phyloP scores from a whole-genome alignment of 2,797 vertebrate genomes.

The Glossophaga mutica region DNA sequence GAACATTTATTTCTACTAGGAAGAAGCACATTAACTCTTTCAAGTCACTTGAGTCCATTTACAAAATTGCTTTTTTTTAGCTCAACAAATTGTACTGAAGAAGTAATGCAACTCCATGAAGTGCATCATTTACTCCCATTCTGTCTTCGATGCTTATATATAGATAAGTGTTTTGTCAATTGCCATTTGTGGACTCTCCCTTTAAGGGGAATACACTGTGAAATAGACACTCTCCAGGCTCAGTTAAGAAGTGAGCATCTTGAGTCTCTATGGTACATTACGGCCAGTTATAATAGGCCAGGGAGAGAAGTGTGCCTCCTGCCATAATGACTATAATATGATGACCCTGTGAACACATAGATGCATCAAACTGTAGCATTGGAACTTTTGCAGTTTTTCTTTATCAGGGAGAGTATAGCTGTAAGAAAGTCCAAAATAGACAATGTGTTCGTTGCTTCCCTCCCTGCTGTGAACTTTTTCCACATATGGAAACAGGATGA shows the following conservation, averaged over 20 bases:
- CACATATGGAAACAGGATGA: not conserved
- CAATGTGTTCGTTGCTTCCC: not conserved
- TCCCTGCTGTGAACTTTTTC: not conserved
- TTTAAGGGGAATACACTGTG: slow-evolving; percentile 75
- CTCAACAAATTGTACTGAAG: slow-evolving; percentile 61
- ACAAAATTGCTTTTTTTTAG: slow-evolving; percentile 54
- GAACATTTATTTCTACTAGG: not conserved
- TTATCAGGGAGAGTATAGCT: slow-evolving; percentile 25
- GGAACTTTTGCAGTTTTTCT: slow-evolving; percentile 53
- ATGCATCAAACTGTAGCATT: slow-evolving; percentile 37
- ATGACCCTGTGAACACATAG: slow-evolving; percentile 52
- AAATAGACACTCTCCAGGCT: slow-evolving; percentile 74
- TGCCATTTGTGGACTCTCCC: slow-evolving; percentile 68
- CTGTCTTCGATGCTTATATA: slow-evolving; percentile 61
- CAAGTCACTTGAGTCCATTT: slow-evolving; percentile 59
- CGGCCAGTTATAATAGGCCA: slow-evolving; percentile 61
- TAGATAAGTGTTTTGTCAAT: slow-evolving; percentile 66
- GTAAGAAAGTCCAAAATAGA: not conserved
- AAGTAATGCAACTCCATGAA: slow-evolving; percentile 65
- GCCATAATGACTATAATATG: slow-evolving; percentile 63
- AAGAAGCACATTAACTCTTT: slow-evolving; percentile 66
- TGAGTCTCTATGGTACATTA: slow-evolving; percentile 72
- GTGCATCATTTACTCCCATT: slow-evolving; percentile 74
- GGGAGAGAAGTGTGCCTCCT: slow-evolving; percentile 43
- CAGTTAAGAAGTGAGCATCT: slow-evolving; percentile 73